Evolutionary conservation across 2,888 invertebrate genomes (phyloP), one percentile per base, ranked within the genome.

Genomic region (Lacanobia wlatinum): DNA sequence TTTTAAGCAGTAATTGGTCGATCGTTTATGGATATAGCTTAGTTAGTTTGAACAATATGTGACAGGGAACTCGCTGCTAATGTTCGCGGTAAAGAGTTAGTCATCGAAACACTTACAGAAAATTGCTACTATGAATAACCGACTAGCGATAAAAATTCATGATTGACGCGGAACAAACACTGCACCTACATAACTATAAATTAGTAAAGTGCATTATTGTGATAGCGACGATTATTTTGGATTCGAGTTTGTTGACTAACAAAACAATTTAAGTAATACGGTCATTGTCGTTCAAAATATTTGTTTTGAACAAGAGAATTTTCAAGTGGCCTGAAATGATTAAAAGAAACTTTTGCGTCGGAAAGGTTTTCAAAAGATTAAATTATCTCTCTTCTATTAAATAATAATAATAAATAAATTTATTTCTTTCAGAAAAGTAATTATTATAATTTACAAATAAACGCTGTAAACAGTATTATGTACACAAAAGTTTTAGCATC

Each of bases 101-200:
- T 80, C 80, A 80, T 74, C n/a, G 52, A 59, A 70, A 70, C 58
- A 83, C 65, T 81, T 75, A 80, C n/a, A 56, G 64, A 61, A 80
- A 83, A 75, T 80, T 70, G 65, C 67, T 56, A 50, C 48, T 58
- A 59, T 71, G 70, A 53, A 83, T 80, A 65, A 61, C 55, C 4
- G 43, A 34, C n/a, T 46, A 28, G 60, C 69, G 65, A 80, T 83
- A 75, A 72, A 43, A 80, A 50, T 16, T 21, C 55, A n/a, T 43
- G 67, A 56, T 74, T 64, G 74, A 48, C 58, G 48, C 38, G 48
- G 46, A 65, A 66, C 53, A 64, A 64, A 71, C 63, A 64, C 63
- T 67, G 60, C 60, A 59, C 52, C 56, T 55, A 59, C 56, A 58
- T 59, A 62, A 18, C 56, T 60, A 72, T 48, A 56, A 56, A 70